These are phyloP conservation scores for Gasterosteus nipponicus DNA, from an alignment of 2,113 vertebrate species.

Conservation along the genomic window DNA sequence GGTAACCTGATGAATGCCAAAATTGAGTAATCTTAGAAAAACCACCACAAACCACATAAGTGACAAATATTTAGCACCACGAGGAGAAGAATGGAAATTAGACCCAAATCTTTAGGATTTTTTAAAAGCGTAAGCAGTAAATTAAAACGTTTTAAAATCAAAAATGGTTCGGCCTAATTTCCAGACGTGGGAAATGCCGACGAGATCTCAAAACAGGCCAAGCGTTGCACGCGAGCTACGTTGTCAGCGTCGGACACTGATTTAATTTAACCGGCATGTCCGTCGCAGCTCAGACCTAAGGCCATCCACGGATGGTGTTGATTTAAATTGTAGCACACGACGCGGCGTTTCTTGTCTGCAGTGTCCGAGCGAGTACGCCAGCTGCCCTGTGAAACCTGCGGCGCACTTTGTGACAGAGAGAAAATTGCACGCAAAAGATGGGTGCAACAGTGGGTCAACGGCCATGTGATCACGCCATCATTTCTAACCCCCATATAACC, in stretches of 20 bases:
- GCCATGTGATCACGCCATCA: conserved; percentile 1
- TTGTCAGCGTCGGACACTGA: conserved; percentile 14
- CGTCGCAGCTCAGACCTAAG: conserved; percentile 44
- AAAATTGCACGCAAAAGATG: conserved; percentile 28
- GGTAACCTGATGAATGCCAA: background rate
- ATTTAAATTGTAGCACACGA: conserved; percentile 50
- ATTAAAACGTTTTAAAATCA: conserved; percentile 13
- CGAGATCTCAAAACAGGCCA: background rate
- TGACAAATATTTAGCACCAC: background rate
- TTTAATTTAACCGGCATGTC: conserved; percentile 48
- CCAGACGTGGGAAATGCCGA: background rate
- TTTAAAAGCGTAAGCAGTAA: conserved; percentile 3
- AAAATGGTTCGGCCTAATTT: conserved; percentile 9
- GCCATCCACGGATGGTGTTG: conserved; percentile 28
- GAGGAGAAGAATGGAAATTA: background rate
- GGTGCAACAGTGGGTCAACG: conserved; percentile 25
- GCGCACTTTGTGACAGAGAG: conserved; percentile 40
- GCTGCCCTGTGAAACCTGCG: conserved; percentile 33
- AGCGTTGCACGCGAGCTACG: conserved; percentile 5
- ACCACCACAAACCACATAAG: background rate
- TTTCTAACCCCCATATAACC: conserved; percentile 4
- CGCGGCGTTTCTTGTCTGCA: conserved; percentile 37
- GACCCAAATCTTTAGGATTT: background rate
- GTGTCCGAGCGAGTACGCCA: conserved; percentile 37
- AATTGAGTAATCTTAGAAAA: background rate